These are phyloP conservation scores for Rhynchomys soricoides DNA, from an alignment of 2,113 vertebrate genomes.

Conservation along the genomic window DNA sequence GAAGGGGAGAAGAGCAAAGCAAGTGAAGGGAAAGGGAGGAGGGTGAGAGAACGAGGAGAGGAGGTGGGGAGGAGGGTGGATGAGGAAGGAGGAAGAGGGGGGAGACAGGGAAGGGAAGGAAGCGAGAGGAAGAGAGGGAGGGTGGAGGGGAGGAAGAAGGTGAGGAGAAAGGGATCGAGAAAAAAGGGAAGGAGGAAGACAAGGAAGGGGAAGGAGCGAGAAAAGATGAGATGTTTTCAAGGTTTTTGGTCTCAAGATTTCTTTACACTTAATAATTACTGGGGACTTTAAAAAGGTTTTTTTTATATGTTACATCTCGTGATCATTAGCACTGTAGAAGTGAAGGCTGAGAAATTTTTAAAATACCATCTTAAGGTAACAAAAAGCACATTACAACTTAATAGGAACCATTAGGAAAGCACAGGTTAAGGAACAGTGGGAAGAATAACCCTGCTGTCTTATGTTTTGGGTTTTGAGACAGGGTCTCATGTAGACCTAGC, in stretches of 20 bases:
- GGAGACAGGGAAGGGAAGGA: accelerated
- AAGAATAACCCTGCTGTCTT: too few relatives aligned
- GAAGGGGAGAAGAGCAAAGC: neutral
- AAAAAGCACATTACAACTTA: too few relatives aligned
- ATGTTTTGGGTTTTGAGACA: neutral
- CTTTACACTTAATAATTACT: neutral
- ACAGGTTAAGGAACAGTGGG: neutral
- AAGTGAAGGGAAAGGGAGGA: neutral
- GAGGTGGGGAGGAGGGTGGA: neutral
- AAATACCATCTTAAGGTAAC: neutral
- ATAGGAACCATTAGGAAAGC: neutral
- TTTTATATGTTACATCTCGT: neutral
- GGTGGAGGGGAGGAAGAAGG: too few relatives aligned
- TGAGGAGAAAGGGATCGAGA: accelerated
- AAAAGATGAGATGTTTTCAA: neutral
- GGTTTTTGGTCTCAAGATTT: neutral
- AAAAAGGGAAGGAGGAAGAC: neutral
- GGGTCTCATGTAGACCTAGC: neutral
- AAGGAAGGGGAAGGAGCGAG: neutral
- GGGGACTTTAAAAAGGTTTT: neutral
- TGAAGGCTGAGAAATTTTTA: neutral
- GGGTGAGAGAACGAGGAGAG: neutral
- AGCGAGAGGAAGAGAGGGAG: too few relatives aligned
- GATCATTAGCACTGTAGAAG: neutral
- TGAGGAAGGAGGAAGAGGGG: neutral